Evolutionary conservation across 2,113 vertebrate species (phyloP).

Genomic region (Pedionomus torquatus): DNA sequence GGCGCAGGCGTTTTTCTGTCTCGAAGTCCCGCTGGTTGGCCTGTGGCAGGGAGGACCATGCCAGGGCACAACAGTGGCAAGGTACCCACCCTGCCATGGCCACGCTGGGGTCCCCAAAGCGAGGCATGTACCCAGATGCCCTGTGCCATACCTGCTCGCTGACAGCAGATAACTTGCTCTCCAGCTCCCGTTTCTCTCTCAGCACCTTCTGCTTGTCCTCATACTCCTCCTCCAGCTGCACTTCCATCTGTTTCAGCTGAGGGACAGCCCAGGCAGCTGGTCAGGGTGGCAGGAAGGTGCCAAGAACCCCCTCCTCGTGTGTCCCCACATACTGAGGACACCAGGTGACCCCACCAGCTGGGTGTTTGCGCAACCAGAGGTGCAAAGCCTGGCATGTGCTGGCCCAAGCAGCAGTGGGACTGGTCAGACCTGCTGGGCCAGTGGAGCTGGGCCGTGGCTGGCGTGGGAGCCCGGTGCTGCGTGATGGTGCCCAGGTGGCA

Average conservation of each 20-base stretch:
- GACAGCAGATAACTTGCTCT: conserved; percentile 84
- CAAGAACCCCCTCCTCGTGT: rapidly evolving
- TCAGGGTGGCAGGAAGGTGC: rapidly evolving
- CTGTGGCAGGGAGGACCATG: conserved; percentile 47
- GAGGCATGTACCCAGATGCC: neutral
- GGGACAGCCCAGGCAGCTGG: neutral
- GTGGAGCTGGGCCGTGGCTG: neutral
- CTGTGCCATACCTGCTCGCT: conserved; percentile 85
- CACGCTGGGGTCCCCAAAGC: neutral
- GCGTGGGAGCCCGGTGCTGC: neutral
- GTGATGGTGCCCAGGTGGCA: neutral
- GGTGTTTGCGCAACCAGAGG: neutral
- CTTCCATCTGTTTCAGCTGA: conserved; percentile 94
- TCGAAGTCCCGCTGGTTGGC: conserved; percentile 89
- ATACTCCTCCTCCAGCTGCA: conserved; percentile 95
- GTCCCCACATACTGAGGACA: neutral
- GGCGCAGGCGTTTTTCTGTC: conserved; percentile 90
- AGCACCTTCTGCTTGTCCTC: conserved; percentile 97
- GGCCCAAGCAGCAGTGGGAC: neutral
- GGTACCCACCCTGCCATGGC: rapidly evolving
- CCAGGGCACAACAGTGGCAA: rapidly evolving
- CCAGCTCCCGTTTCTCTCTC: conserved; percentile 91
- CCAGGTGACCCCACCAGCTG: rapidly evolving
- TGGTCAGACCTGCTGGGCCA: neutral
- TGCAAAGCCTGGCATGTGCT: rapidly evolving